A percentile compares a stretch with the other conserved stretches of the same genome.
These are phyloP conservation scores for Leptinotarsa rubiginosa DNA, from an alignment of 2,888 invertebrate species.

Conservation along the genomic window DNA sequence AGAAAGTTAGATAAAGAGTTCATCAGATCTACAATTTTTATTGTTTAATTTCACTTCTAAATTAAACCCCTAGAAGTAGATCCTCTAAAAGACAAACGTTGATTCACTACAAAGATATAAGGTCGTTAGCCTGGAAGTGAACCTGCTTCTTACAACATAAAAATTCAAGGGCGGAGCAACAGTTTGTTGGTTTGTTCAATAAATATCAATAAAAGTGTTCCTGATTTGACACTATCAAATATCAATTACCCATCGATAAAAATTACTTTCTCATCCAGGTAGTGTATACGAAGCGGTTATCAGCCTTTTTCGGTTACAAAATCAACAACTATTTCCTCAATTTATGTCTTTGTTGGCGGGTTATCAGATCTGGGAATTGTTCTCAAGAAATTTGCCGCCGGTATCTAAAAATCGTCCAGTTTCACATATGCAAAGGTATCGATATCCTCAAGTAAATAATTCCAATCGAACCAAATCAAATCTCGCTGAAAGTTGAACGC, in stretches of 20 bases:
- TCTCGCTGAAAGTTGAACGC: too few species aligned
- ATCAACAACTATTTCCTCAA: conserved; percentile 17
- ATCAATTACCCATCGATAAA: conserved; percentile 3
- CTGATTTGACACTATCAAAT: conserved; percentile 9
- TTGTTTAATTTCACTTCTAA: conserved; percentile 36
- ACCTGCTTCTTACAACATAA: conserved; percentile 59
- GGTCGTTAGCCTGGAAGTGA: conserved; percentile 60
- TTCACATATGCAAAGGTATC: neutral
- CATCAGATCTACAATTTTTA: conserved; percentile 29
- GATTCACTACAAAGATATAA: conserved; percentile 55
- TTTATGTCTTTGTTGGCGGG: neutral
- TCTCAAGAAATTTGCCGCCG: neutral
- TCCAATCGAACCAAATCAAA: too few species aligned
- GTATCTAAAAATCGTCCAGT: neutral
- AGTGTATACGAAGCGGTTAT: conserved; percentile 1
- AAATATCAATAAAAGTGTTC: neutral
- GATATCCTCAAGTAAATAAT: too few species aligned
- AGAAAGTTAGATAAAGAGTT: conserved; percentile 2
- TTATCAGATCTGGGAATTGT: neutral
- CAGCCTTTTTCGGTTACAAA: conserved; percentile 6
- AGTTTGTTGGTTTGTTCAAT: conserved; percentile 14
- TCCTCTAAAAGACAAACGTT: conserved; percentile 60
- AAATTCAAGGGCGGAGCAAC: conserved; percentile 54
- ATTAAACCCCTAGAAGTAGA: conserved; percentile 49
- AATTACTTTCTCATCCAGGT: conserved; percentile 5